Evolutionary conservation across 2,113 vertebrate species (phyloP).

Genomic region (Scomber scombrus): DNA sequence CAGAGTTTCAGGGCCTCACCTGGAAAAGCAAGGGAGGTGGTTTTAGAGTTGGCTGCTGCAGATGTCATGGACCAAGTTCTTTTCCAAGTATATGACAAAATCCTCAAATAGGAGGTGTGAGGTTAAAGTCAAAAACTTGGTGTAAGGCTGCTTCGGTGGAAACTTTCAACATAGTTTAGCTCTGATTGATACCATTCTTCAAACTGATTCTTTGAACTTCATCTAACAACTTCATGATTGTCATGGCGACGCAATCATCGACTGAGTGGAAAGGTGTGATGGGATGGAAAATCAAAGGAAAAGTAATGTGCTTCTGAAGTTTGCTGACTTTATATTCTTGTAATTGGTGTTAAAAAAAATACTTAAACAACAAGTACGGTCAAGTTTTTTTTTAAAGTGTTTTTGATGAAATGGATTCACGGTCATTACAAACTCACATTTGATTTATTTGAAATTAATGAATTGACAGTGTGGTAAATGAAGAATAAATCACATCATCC

Average conservation of each 20-base stretch:
- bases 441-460: constrained; percentile 40
- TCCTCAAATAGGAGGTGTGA: neutral
- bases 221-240: constrained; percentile 8
- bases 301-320: constrained; percentile 32
- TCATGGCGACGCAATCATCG: constrained; percentile 11
- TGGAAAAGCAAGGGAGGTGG: constrained; percentile 4
- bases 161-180: constrained; percentile 13
- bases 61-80: constrained; percentile 31
- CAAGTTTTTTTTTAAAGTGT: neutral
- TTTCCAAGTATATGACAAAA: constrained; percentile 32
- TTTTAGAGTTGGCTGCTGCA: constrained; percentile 16
- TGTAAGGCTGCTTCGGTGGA: neutral
- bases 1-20: constrained; percentile 27
- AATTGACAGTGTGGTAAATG: constrained; percentile 42
- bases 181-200: neutral
- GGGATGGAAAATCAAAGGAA: constrained; percentile 23
- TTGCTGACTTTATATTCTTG: constrained; percentile 42
- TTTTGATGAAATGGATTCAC: constrained; percentile 20
- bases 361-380: constrained; percentile 24
- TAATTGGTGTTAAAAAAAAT: constrained; percentile 40
- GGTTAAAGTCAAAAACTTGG: neutral
- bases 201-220: constrained; percentile 13
- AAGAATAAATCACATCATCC: constrained; percentile 39
- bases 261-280: constrained; percentile 14
- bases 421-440: constrained; percentile 4